Base-by-base conservation (phyloP, 2,113 vertebrate species). In the Echinops telfairi region DNA sequence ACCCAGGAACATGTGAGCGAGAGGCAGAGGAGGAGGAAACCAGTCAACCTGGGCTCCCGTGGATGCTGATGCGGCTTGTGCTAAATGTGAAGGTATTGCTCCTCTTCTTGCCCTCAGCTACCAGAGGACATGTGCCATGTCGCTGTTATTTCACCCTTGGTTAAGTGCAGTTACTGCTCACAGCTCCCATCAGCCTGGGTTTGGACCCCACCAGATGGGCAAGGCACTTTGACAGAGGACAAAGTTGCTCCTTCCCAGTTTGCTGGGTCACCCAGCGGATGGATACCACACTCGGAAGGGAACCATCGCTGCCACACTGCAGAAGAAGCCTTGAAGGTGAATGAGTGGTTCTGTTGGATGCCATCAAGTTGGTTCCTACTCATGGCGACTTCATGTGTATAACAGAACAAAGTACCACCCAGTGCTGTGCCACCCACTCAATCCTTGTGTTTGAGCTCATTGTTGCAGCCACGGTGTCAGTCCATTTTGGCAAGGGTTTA, bases 71-170 rank as follows among this genome's bases (percentile, higher is more conserved):
- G 0, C 57, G 57, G 29, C 62, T 75, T 38, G 43, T 11, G 22
- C 38, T 17, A 17, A 9, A 6, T 10, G 6, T 11, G 2, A 31
- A 53, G 23, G 36, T 6, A 2, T 14, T 0, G 2, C 3, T 6
- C 9, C 23, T n/a, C 19, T 0, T 0, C 0, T 0, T 3, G 43
- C 31, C 27, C 3, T 2, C 19, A 3, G 27, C 11, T 3, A 0
- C 25, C 0, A 19, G 29, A 9, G 0, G 0, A 10, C 27, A 0
- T 25, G 33, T 0, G 58, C 29, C 16, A 12, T 40, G 11, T 29
- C 5, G 0, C 58, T 23, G n/a, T 33, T 1, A 12, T 40, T 10
- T 29, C 5, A 0, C 58, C 19, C 31, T n/a, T 0, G 2, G 43
- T 2, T 23, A 47, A 31, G 29, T 6, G 3, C 12, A 12, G 25